Conservation (phyloP, 2,797 vertebrate species). For the Chrosomus eos region DNA sequence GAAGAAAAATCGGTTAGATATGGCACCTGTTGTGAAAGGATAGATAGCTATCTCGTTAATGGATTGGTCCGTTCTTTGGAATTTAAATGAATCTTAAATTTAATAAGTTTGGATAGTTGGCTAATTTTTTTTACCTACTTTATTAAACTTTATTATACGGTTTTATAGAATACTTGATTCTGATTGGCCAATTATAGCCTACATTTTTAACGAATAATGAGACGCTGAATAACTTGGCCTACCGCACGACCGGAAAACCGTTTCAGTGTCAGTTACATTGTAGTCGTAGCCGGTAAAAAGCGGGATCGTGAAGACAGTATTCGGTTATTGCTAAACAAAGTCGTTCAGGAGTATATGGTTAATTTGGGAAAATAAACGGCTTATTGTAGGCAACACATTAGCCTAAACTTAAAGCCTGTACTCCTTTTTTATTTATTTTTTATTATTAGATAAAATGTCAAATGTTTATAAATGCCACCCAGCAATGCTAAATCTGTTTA, state of each 20-base stretch:
- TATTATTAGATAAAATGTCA: background rate
- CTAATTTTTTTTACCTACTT: background rate
- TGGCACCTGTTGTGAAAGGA: slow-evolving; percentile 50
- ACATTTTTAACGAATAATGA: too few species aligned
- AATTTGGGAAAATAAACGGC: too few species aligned
- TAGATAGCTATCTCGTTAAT: background rate
- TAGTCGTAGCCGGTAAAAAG: too few species aligned
- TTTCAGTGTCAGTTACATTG: too few species aligned
- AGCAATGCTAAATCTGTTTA: background rate
- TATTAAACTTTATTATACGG: background rate
- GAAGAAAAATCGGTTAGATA: background rate
- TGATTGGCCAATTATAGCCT: background rate
- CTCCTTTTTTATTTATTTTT: too few species aligned
- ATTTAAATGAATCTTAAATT: background rate
- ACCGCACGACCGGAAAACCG: too few species aligned
- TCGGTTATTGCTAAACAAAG: background rate
- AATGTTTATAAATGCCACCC: background rate
- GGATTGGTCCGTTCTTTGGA: background rate
- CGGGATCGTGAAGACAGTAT: too few species aligned
- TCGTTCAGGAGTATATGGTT: background rate
- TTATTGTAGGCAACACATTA: too few species aligned
- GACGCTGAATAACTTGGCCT: too few species aligned
- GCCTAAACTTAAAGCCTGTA: too few species aligned
- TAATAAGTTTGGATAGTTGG: background rate
- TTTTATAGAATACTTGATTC: background rate